Percentiles rank a stretch among this genome's conserved stretches.
Evolutionary conservation across 2,113 vertebrate genomes (phyloP).

Genomic region (Hemicordylus capensis): DNA sequence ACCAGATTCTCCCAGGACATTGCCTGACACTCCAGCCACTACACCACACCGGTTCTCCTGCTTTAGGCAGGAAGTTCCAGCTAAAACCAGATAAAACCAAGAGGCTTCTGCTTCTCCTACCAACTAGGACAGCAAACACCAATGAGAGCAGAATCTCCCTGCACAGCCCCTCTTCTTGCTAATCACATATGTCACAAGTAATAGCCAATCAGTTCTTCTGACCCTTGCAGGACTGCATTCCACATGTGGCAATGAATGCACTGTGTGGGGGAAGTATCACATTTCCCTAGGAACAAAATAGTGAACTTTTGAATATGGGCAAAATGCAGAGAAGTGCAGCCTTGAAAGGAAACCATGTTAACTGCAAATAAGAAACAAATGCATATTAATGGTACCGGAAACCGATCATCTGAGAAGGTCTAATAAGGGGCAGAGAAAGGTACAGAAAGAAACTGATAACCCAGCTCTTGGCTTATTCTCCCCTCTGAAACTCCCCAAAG

Average conservation of each 20-base stretch:
- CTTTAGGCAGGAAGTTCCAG: not conserved
- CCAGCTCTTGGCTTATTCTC: not conserved
- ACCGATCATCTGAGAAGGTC: not conserved
- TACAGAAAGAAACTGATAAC: not conserved
- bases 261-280: not conserved
- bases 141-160: not conserved
- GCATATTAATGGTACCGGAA: not conserved
- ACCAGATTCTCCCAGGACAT: too few relatives aligned
- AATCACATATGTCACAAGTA: not conserved
- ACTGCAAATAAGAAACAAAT: not conserved
- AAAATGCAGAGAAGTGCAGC: not conserved
- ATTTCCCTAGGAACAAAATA: not conserved
- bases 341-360: not conserved
- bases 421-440: not conserved
- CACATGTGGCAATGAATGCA: not conserved
- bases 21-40: not conserved
- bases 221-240: constrained; percentile 1
- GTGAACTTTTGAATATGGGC: not conserved
- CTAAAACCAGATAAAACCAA: not conserved
- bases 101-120: not conserved
- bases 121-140: too few relatives aligned
- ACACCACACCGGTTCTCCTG: too few relatives aligned
- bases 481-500: not conserved
- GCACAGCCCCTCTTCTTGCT: not conserved
- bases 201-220: not conserved